Base-by-base conservation (phyloP, 2,888 invertebrate genomes). In the Tipula helvola region DNA sequence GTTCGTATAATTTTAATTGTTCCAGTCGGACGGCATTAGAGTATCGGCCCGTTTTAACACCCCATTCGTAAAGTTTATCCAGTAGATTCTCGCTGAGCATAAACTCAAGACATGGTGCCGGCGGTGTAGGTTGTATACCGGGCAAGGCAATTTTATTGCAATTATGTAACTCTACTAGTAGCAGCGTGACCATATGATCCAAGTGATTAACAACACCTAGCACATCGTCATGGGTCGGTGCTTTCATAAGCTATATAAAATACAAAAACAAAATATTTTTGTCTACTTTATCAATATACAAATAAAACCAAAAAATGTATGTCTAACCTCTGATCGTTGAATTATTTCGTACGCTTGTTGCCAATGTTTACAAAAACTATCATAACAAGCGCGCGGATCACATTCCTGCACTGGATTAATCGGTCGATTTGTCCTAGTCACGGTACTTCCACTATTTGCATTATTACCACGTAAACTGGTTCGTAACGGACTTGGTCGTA, bases 281-380 rank as follows among this genome's bases (percentile, higher is more conserved):
- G 8, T 71, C 28, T 1, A 16, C 28, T 13, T 52, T 52, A 16
- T 16, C 52, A 16, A 16, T 16, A 52, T 4, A 16, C 8, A 52
- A 52, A 52, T 52, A 16, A 44, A 12, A 44, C 18, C 5, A 86
- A 10, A 16, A 28, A 36, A 86, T 18, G 3, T 47, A 47, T 47
- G 13, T 88, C 88, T 88, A 88, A 89, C 89, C 87, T 95, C 94
- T 83, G 95, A 95, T 89, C 95, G 94, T 88, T 94, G 92, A 89
- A 98, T 97, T 87, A 98, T 97, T 88, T 97, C 96, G 89, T 94
- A 92, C 1, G 96, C 96, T 91, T 98, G 98, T 90, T 97, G 96
- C 97, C 98, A 98, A 91, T 98, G 98, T 90, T 96, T 96, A 90
- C 96, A 95, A 92, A 98, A 98, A 89, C 97, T 97, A 91, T 96